phyloP scores from a whole-genome alignment of 2,888 invertebrate species.

The Tachina grossa region DNA sequence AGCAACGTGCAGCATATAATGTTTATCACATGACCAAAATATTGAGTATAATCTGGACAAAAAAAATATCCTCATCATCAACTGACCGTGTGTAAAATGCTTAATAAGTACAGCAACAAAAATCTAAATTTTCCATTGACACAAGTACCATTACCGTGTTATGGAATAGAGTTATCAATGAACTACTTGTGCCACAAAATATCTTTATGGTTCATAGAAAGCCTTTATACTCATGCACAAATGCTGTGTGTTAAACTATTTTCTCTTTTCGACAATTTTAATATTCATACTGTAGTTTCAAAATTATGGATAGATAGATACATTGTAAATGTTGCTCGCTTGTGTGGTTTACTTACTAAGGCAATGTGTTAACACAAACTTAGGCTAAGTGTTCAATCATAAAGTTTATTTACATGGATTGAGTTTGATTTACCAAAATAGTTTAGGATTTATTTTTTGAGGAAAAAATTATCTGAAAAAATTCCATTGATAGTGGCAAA shows the following conservation, averaged over 20 bases:
- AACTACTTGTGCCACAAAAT: slow-evolving; percentile 21
- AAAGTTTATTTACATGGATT: slow-evolving; percentile 57
- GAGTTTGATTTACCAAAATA: slow-evolving; percentile 35
- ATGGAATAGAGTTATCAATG: slow-evolving; percentile 14
- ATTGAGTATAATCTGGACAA: background rate
- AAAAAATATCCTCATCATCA: background rate
- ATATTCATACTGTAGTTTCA: background rate
- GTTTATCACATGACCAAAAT: slow-evolving; percentile 21
- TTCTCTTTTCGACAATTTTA: background rate
- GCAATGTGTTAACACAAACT: background rate
- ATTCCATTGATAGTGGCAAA: slow-evolving; percentile 40
- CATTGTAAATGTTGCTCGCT: background rate
- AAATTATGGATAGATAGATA: background rate
- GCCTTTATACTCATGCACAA: background rate
- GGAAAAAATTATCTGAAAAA: background rate
- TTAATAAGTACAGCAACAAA: background rate
- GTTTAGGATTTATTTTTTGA: background rate
- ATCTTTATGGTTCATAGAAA: slow-evolving; percentile 13
- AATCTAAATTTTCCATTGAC: slow-evolving; percentile 20
- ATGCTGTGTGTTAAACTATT: background rate
- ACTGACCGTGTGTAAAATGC: background rate
- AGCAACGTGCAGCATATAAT: background rate
- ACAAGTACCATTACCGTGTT: background rate
- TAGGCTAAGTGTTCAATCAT: slow-evolving; percentile 42
- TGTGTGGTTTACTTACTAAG: slow-evolving; percentile 10